Evolutionary conservation across 2,113 vertebrate genomes (phyloP).

Genomic region (Osmerus mordax): DNA sequence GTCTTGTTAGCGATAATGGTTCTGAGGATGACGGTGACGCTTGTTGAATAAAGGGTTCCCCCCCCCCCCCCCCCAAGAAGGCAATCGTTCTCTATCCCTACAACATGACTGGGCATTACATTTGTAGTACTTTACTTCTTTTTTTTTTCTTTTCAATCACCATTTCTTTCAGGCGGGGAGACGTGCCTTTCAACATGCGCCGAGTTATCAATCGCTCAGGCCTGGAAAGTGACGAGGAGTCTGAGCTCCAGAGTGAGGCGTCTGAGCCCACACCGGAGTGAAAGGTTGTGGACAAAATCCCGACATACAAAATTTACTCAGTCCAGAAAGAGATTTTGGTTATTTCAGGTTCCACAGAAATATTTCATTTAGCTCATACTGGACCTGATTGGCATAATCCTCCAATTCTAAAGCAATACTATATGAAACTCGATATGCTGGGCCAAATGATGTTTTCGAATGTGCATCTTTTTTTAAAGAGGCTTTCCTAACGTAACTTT

Average conservation of each 20-base stretch:
- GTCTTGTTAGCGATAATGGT: too few relatives aligned
- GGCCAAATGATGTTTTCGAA: conserved; percentile 38
- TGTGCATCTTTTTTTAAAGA: conserved; percentile 18
- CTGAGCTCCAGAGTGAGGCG: conserved; percentile 36
- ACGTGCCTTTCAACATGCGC: conserved; percentile 52
- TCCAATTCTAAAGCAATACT: conserved; percentile 23
- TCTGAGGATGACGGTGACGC: too few relatives aligned
- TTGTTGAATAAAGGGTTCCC: too few relatives aligned
- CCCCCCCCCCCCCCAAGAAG: too few relatives aligned
- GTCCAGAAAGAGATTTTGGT: too few relatives aligned
- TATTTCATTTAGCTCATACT: too few relatives aligned
- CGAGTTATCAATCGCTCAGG: conserved; percentile 49
- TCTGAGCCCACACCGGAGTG: conserved; percentile 59
- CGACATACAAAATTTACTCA: not conserved
- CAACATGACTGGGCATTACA: not conserved
- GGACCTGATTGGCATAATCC: not conserved
- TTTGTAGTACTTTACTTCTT: not conserved
- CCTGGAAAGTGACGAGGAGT: conserved; percentile 70
- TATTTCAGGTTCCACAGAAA: too few relatives aligned
- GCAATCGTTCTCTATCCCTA: not conserved
- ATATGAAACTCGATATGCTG: conserved; percentile 17
- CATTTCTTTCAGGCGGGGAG: conserved; percentile 58
- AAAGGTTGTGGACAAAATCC: conserved; percentile 6
- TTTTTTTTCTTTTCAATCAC: not conserved
- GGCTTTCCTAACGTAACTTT: conserved; percentile 13